These are phyloP conservation scores for Rhinolophus ferrumequinum DNA, from an alignment of 2,113 vertebrate species.

Conservation along the genomic window DNA sequence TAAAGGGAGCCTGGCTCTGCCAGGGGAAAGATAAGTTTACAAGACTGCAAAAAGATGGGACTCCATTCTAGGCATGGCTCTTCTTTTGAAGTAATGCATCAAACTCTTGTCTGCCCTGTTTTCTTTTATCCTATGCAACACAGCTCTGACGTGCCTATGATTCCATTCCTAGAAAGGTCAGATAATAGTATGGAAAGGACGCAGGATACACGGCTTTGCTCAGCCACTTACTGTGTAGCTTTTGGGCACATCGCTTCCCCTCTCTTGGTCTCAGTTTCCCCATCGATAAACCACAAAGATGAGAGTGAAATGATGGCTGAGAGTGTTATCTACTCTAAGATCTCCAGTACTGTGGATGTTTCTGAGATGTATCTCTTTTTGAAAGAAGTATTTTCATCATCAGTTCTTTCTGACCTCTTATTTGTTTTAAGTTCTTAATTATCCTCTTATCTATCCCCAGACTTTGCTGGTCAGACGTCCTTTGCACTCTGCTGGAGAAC, in stretches of 20 bases:
- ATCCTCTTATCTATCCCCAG: neutral
- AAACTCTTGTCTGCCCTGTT: neutral
- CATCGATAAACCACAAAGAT: neutral
- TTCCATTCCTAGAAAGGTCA: neutral
- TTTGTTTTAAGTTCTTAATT: constrained; percentile 7
- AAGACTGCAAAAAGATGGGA: neutral
- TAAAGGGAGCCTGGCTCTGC: neutral
- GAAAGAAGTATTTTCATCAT: neutral
- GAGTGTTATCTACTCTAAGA: neutral
- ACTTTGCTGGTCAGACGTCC: neutral
- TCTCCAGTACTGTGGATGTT: neutral
- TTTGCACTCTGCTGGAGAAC: neutral
- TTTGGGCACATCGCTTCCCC: neutral
- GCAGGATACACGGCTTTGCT: neutral
- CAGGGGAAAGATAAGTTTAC: neutral
- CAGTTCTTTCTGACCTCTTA: constrained; percentile 18
- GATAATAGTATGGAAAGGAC: neutral
- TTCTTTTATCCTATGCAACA: neutral
- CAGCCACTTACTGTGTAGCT: neutral
- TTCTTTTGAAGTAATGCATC: neutral
- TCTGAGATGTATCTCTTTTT: neutral
- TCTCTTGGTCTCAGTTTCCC: neutral
- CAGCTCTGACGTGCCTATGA: neutral
- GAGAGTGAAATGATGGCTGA: neutral
- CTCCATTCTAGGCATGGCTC: neutral